These are phyloP conservation scores for Diorhabda sublineata DNA, from an alignment of 1,140 invertebrate genomes.

Conservation along the genomic window DNA sequence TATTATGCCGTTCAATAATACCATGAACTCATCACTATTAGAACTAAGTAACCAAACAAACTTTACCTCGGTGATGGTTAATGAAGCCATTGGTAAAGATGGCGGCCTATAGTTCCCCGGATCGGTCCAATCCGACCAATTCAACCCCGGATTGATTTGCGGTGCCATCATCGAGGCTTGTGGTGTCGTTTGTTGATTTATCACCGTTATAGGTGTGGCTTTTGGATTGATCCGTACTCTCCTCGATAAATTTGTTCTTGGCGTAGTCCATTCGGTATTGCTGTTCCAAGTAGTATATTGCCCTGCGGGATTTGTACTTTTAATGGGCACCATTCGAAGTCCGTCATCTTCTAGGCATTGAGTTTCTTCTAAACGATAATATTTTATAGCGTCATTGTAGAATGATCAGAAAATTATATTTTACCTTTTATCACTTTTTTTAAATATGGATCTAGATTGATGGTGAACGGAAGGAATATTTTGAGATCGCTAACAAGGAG, in stretches of 20 bases:
- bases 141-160: constrained; percentile 9
- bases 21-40: no score
- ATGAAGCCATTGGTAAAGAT: constrained; percentile 22
- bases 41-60: neutral
- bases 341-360: constrained; percentile 62
- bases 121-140: constrained; percentile 22
- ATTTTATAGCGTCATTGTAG: no score
- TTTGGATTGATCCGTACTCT: constrained; percentile 10
- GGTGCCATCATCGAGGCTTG: constrained; percentile 9
- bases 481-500: constrained; percentile 82
- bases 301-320: constrained; percentile 18
- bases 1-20: no score
- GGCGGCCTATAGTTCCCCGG: constrained; percentile 9
- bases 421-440: constrained; percentile 91
- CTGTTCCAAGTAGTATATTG: constrained; percentile 7
- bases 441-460: constrained; percentile 93
- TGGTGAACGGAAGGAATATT: constrained; percentile 93
- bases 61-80: constrained; percentile 22
- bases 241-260: constrained; percentile 11
- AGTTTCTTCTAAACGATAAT: constrained; percentile 55
- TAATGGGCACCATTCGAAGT: constrained; percentile 35
- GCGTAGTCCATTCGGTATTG: constrained; percentile 13
- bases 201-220: constrained; percentile 3
- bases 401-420: neutral
- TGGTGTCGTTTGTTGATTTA: constrained; percentile 10